Evolutionary conservation across 2,797 vertebrate species (phyloP).

Genomic region (Malurus splendens): DNA sequence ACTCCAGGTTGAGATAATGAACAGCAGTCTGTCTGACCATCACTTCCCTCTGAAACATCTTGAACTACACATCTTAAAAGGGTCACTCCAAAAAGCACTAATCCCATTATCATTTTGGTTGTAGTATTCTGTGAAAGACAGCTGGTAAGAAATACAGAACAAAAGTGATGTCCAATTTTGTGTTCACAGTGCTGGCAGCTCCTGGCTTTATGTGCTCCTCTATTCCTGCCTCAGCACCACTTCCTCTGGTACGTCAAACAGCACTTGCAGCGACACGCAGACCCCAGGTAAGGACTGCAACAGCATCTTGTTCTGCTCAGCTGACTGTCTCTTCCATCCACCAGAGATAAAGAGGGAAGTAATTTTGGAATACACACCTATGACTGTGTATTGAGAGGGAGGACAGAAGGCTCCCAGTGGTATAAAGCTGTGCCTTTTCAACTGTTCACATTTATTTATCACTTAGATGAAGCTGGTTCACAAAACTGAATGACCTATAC

Average conservation of each 20-base stretch:
- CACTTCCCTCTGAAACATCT: background rate
- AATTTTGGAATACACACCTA: background rate
- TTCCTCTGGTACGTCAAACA: slow-evolving; percentile 93
- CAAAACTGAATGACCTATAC: background rate
- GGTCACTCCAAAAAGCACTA: background rate
- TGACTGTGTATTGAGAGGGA: background rate
- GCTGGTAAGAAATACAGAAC: background rate
- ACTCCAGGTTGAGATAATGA: background rate
- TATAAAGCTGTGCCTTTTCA: background rate
- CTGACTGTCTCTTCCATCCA: background rate
- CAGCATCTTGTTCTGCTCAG: background rate
- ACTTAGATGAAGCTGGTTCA: background rate
- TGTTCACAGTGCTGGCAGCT: slow-evolving; percentile 90
- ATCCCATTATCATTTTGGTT: background rate
- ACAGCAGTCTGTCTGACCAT: background rate
- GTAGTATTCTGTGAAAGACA: background rate
- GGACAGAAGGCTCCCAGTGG: background rate
- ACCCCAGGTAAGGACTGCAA: slow-evolving; percentile 79
- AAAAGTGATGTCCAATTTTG: background rate
- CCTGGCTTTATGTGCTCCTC: slow-evolving; percentile 88
- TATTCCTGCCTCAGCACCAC: slow-evolving; percentile 93
- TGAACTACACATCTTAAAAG: background rate
- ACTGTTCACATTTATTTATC: background rate
- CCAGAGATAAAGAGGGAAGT: background rate
- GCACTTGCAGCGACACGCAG: slow-evolving; percentile 86